These are phyloP conservation scores for Holacanthella duospinosa DNA, from an alignment of 2,888 invertebrate genomes.

Conservation along the genomic window DNA sequence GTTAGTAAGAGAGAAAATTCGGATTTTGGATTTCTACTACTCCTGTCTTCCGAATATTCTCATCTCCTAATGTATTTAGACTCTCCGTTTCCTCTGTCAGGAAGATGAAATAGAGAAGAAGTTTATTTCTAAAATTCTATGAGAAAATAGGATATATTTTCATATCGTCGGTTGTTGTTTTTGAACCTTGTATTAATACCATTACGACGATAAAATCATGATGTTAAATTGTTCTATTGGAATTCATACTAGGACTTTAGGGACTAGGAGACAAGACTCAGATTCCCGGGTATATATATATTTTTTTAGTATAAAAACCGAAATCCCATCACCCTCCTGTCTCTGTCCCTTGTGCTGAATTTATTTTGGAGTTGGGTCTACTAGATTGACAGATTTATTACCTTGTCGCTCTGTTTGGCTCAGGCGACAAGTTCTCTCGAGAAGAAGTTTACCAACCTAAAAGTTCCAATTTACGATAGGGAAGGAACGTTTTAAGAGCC, in stretches of 20 bases:
- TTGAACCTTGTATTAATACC: too few species aligned
- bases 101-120: constrained; percentile 1
- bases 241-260: too few species aligned
- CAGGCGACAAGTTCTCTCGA: constrained; percentile 21
- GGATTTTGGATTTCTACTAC: not conserved
- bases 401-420: constrained; percentile 15
- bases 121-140: too few species aligned
- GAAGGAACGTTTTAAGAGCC: too few species aligned
- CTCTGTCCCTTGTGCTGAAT: constrained; percentile 32
- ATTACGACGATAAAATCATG: too few species aligned
- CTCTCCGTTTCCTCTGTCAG: not conserved
- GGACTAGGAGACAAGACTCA: too few species aligned
- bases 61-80: too few species aligned
- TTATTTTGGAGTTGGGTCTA: constrained; percentile 36
- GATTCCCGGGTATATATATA: not conserved
- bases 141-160: too few species aligned
- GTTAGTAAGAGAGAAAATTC: not conserved
- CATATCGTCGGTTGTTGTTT: too few species aligned
- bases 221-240: not conserved
- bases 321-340: constrained; percentile 4
- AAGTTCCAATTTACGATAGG: constrained; percentile 23
- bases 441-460: not conserved
- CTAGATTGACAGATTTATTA: constrained; percentile 38
- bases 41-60: not conserved
- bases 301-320: not conserved